Evolutionary conservation across 2,888 invertebrate species (phyloP), one percentile per base, ranked within the genome.

Genomic region (Apotomis betuletana): DNA sequence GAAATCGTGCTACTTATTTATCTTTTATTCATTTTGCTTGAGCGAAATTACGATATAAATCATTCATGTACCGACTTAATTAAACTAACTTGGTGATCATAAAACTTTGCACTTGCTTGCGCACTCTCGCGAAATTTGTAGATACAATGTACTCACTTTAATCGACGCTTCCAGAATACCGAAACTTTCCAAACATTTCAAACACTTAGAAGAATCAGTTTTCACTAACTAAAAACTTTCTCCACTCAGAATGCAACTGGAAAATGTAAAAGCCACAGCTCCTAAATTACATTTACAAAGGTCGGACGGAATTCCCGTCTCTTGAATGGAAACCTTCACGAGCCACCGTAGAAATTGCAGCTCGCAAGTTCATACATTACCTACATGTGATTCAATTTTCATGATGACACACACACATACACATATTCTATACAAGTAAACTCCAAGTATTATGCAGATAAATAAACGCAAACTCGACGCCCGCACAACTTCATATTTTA

Each of bases 231-330:
- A 38, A 49, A 59, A 68, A 72, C 13, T 63, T 63, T 57, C 15
- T 67, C 52, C 52, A 59, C 52, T 68, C 52, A 44, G 71, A 62
- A 67, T 57, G 55, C 51, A 62, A 67, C 61, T 71, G 51, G 70
- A 71, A 71, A 58, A 67, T 49, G 27, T 63, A 51, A 52, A 68
- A 63, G 67, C 49, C 55, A 12, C 12, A n/a, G 46, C 44, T 61
- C 6, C 38, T 54, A 68, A 72, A 72, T 72, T 63, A 63, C 46
- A 68, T 72, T 72, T 59, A 63, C 38, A 36, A 41, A 41, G 41
- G 41, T 41, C 41, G 41, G 6, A 38, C 3, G 62, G 27, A 44
- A 58, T 41, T 41, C 1, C 15, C 27, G 51, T 61, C 63, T 54
- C 46, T 60, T 36, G 15, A 44, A 58, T 12, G 58, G 6, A 15